Evolutionary conservation across 1,140 invertebrate species (phyloP), one percentile per base, ranked within the genome.

Genomic region (Pogonognathellus flavescens): DNA sequence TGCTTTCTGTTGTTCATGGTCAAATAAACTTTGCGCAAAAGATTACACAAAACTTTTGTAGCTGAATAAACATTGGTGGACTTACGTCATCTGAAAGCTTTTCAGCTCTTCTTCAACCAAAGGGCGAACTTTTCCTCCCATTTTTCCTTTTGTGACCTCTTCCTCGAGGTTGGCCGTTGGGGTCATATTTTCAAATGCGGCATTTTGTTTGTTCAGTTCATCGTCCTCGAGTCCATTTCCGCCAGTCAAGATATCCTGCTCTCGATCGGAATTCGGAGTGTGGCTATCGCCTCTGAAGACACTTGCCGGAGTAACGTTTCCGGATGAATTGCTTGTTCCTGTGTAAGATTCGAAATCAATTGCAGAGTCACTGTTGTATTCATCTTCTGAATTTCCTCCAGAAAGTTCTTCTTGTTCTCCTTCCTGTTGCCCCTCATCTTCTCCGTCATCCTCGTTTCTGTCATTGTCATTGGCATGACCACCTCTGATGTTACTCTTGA

Each of bases 21-120:
- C 31, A 41, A 41, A 41, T 41, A 41, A 41, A 41, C 31, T n/a
- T n/a, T 41, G 31, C 31, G 31, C 31, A 41, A 41, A 41, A 41
- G 31, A 41, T 41, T 41, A 41, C 6, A 41, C 6, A 41, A 41
- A 41, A 41, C 31, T 41, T 41, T 41, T 41, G 31, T 41, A 41
- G 31, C 31, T 41, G 18, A 55, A 60, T 18, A 82, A 82, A 82
- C 31, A 70, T 25, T 20, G 4, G 9, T 20, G 4, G 9, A 8
- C 80, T 82, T 55, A 85, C 60, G 57, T 82, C 70, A 76, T 76
- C n/a, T 76, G 62, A 60, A 82, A 70, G 16, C 80, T 70, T 57
- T 70, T 82, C n/a, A 41, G 59, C 72, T 85, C 85, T 52, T 85
- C 85, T 52, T 85, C 85, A 13, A 62, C n/a, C 22, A 85, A 72